Evolutionary conservation across 2,797 vertebrate genomes (phyloP), one percentile per base, ranked within the genome.

Genomic region (Amblyopsis hoosieri): DNA sequence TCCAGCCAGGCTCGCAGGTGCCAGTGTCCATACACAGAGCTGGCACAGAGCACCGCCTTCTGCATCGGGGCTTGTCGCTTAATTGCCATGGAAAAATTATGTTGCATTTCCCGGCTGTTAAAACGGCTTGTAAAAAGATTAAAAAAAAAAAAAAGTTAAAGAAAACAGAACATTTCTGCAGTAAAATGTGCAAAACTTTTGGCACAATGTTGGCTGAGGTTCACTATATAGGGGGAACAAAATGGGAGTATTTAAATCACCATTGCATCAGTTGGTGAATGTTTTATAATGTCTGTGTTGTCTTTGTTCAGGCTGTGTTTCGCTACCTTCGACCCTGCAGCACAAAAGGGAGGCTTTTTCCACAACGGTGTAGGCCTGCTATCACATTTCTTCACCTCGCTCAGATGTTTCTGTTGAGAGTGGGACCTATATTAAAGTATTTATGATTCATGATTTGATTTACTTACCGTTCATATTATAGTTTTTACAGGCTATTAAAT

Each of bases 51-150:
- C 58, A 47, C 53, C 3, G 54, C 57, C 64, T 12, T 54, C 66
- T 17, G 59, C 71, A 56, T 61, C 66, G 33, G 57, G 55, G 64
- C 77, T 73, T 67, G 63, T 64, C 54, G 48, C 54, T 68, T 78
- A 72, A 76, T 46, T 53, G 62, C 67, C 4, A 57, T 81, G 76
- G 82, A 78, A 82, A 42, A 81, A 83, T 76, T 64, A 76, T 80
- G 71, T 59, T 56, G 73, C 67, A 64, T 77, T 77, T 83, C 67
- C 74, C 66, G 67, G 78, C 80, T 67, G 72, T 66, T 75, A 64
- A 77, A 83, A 45, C 66, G 61, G 65, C 65, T 60, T 69, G 69
- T 74, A 59, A 69, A 76, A 70, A 74, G 64, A 48, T 6, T 57
- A 42, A 68, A 49, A 60, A 66, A 42, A 65, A 5, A 29, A 33